phyloP scores from a whole-genome alignment of 1,140 invertebrate species.

The Laupala kohalensis region DNA sequence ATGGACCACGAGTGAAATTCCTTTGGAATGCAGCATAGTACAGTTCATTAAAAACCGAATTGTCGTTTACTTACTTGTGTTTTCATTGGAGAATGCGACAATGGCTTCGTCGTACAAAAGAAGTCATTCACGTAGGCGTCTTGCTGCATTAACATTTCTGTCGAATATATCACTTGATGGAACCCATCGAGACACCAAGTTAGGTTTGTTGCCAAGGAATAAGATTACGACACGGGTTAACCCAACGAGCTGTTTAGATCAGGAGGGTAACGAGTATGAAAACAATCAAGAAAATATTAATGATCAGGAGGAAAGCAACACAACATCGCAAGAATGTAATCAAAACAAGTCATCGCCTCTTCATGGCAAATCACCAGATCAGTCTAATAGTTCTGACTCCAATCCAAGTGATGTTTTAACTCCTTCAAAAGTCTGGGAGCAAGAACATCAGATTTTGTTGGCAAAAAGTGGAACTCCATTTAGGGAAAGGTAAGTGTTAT shows the following conservation, averaged over 20 bases:
- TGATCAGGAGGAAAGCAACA: not conserved
- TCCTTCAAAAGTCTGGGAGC: conserved; percentile 3
- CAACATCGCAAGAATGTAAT: not conserved
- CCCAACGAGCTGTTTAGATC: not conserved
- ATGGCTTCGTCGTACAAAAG: conserved; percentile 30
- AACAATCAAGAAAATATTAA: not conserved
- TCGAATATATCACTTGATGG: conserved; percentile 91
- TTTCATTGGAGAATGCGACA: not conserved
- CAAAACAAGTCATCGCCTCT: not conserved
- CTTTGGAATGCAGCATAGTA: no score
- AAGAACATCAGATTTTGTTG: not conserved
- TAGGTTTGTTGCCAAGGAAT: conserved; percentile 40
- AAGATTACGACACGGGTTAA: conserved; percentile 20
- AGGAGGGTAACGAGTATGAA: conserved; percentile 2
- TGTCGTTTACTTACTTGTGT: no score
- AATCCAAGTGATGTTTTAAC: conserved; percentile 9
- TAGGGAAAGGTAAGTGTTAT: conserved; percentile 16
- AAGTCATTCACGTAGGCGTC: conserved; percentile 50
- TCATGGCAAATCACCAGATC: conserved; percentile 5
- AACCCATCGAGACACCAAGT: conserved; percentile 69
- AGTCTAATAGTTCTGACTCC: conserved; percentile 5
- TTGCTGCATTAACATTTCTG: conserved; percentile 80
- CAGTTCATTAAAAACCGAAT: no score
- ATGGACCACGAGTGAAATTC: no score
- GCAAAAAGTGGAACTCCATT: conserved; percentile 10